Base-by-base conservation (phyloP, 53 echinoderm and acorn worm species). In the Apostichopus leukothele region DNA sequence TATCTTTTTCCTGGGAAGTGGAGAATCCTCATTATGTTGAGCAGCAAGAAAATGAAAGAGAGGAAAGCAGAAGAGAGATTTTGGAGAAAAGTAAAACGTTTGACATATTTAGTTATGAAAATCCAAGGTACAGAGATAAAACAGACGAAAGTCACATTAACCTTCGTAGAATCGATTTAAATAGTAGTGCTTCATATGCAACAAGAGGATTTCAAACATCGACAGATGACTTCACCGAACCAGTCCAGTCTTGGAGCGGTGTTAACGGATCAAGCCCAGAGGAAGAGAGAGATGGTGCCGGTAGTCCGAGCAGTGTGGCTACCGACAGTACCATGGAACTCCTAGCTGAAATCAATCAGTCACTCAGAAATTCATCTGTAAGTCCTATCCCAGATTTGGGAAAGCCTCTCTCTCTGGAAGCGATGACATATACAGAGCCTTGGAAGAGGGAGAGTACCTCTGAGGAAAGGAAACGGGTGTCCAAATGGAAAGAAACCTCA, bases 311-410 rank as follows among this genome's bases (percentile, higher is more conserved):
- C 78, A 93, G 91, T 51, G 83, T 90, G 21, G 92, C 90, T 76
- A 91, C 94, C 14, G 83, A 91, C 84, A 94, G 90, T 59, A 96
- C 96, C 14, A 73, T 87, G 26, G 96, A 94, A 73, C 86, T 96
- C 23, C 83, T 96, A 53, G 96, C 96, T 6, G 96, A 94, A 90
- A 96, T 96, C 53, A 93, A 94, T 60, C 87, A 93, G 12, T 90
- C 94, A 4, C 89, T 96, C 19, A 90, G 93, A 75, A 89, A 93
- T 77, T 96, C 96, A 54, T 89, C 94, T 5, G 91, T 94, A 52
- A 91, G 90, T 63, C 92, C 91, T 9, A 50, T 91, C 53, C 89
- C 88, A 52, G 93, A 93, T 76, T 39, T 76, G 55, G 67, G 16
- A 25, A 77, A 52, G 52, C 39, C 16, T 51, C 39, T 51, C 77